Evolutionary conservation across 2,888 invertebrate genomes (phyloP), one percentile per base, ranked within the genome.

Genomic region (Sminthurides aquaticus): DNA sequence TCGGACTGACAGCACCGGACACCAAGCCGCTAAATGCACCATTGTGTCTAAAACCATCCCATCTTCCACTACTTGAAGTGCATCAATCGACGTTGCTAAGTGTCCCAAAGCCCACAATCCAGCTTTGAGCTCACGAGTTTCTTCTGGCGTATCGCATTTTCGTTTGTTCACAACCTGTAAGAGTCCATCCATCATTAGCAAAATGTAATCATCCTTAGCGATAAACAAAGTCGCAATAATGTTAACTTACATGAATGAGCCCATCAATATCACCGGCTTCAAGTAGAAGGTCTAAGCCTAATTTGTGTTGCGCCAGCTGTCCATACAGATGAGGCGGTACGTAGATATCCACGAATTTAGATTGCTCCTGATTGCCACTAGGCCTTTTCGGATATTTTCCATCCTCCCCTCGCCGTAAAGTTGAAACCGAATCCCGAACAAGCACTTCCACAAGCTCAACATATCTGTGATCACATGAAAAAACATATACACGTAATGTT

Each of bases 51-150:
- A 76, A n/a, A 84, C 77, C 58, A 80, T 79, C 54, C 84, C 79
- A 43, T 82, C 81, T 76, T 85, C 83, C 29, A 95, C 81, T 75
- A 88, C 85, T 59, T 86, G 85, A 8, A 91, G 82, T 2, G 95
- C 95, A 71, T 85, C 83, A 0, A 84, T 80, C 5, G 91, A 88
- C 0, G 88, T 87, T 1, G 87, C 90, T 15, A 90, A 84, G 78
- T 93, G 91, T 20, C 91, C 91, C 59, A 82, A 76, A 1, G 90
- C 89, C 96, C 97, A 97, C 0, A 97, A 79, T 0, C 93, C 88
- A 3, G 92, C 86, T 79, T 97, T 97, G 52, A 94, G 78, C 69
- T 88, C 86, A 55, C 89, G 79, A 62, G 91, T 85, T 74, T 88
- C 87, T 67, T 84, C 83, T 60, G 88, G 87, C 15, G 84, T 85